A percentile compares a stretch with the other conserved stretches of the same genome.
Conservation (phyloP, 2,797 vertebrate species). For the Acropternis orthonyx region DNA sequence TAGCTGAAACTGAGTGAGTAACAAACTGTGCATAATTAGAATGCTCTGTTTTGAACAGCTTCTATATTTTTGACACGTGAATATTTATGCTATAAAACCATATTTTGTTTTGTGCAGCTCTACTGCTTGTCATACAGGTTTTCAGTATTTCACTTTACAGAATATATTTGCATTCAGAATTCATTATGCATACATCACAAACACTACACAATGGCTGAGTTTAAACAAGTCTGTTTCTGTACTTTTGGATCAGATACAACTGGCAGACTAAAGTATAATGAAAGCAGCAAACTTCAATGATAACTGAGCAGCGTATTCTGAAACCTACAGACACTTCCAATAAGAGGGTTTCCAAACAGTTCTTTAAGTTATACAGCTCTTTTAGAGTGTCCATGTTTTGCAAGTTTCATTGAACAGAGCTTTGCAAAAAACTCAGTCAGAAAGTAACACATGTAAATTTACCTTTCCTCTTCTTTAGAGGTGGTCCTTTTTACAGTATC, state of each 20-base stretch:
- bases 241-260: slow-evolving; percentile 49
- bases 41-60: slow-evolving; percentile 37
- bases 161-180: slow-evolving; percentile 57
- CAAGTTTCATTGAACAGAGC: background rate
- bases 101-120: slow-evolving; percentile 55
- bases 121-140: slow-evolving; percentile 56
- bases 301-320: slow-evolving; percentile 5
- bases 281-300: slow-evolving; percentile 40
- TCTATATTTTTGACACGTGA: slow-evolving; percentile 34
- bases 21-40: slow-evolving; percentile 54
- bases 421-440: background rate
- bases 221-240: slow-evolving; percentile 63
- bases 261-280: slow-evolving; percentile 40
- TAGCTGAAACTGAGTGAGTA: slow-evolving; percentile 10
- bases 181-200: slow-evolving; percentile 59
- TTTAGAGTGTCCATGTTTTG: background rate
- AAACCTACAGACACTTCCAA: slow-evolving; percentile 29
- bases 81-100: slow-evolving; percentile 49
- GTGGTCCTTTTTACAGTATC: background rate
- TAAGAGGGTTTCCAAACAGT: slow-evolving; percentile 25
- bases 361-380: background rate
- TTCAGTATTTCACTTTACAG: slow-evolving; percentile 52
- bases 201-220: slow-evolving; percentile 51
- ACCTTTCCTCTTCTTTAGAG: background rate
- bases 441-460: background rate